These are phyloP conservation scores for Oligia fasciuncula DNA, from an alignment of 2,888 invertebrate genomes.

Conservation along the genomic window DNA sequence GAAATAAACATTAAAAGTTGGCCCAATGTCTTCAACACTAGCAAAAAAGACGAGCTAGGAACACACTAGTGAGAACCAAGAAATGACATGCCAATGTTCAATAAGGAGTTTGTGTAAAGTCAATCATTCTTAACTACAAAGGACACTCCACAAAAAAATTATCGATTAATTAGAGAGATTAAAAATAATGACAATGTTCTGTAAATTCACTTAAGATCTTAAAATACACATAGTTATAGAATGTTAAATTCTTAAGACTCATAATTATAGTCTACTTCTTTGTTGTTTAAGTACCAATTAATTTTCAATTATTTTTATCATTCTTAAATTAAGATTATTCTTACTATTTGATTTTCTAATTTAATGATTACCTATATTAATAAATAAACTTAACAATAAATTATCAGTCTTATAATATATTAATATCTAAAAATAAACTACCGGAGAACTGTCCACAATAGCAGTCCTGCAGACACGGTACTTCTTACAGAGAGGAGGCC, in stretches of 20 bases:
- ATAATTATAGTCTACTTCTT: too few relatives aligned
- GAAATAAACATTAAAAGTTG: constrained; percentile 16
- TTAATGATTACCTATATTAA: too few relatives aligned
- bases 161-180: background rate
- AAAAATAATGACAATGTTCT: background rate
- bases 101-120: too few relatives aligned
- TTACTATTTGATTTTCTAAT: too few relatives aligned
- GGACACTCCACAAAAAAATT: background rate
- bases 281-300: too few relatives aligned
- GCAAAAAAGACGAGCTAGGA: constrained; percentile 28
- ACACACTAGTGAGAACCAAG: constrained; percentile 31
- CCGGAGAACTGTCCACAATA: background rate
- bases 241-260: background rate
- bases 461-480: background rate
- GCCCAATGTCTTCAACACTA: constrained; percentile 48
- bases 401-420: background rate
- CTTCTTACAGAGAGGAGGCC: background rate
- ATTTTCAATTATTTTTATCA: too few relatives aligned
- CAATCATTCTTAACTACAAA: background rate
- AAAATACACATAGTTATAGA: background rate
- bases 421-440: background rate
- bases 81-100: constrained; percentile 34
- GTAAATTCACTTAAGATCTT: background rate
- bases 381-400: background rate
- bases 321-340: too few relatives aligned